Base-by-base conservation (phyloP, 1,140 invertebrate species). In the Drosophila lacertosa region DNA sequence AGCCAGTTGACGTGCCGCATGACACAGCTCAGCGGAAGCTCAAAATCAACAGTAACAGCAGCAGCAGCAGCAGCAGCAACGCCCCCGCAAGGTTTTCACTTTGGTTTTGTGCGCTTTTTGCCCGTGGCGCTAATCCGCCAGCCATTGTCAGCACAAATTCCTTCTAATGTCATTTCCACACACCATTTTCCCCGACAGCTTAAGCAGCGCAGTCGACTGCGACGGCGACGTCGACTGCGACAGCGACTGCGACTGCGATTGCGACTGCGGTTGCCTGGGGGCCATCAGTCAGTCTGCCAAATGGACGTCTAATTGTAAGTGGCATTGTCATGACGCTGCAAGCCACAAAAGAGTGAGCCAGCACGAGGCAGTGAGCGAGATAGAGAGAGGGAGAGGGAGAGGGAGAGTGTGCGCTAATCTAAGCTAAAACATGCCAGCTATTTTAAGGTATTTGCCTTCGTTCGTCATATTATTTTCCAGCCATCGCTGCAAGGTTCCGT, bases 111-210 rank as follows among this genome's bases (percentile, higher is more conserved):
- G 37, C 26, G 26, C n/a, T 40, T 50, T 40, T 50, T 63, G 51
- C 45, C 37, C 60, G 39, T 60, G 39, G 47, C 45, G 77, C 59
- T 88, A 88, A 86, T 86, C 77, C 77, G 70, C 32, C 20, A 51
- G 70, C 72, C 81, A 86, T 77, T 86, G 81, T 86, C 74, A 88
- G 70, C 63, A 74, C 29, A 68, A 88, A 77, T 86, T 81, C 63
- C 63, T 42, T 77, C 74, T 81, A 84, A 84, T 86, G 65, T 59
- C 73, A 72, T 79, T 83, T 78, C 26, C 70, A 69, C 65, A 73
- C 58, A 69, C 55, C 26, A 67, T 62, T 68, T 54, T 48, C 48
- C 33, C 20, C 40, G 51, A 24, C 32, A 45, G 65, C 57, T 68
- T 62, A 53, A 39, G 39, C 47, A 51, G 18, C 24, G n/a, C n/a